Conservation (phyloP, 1,140 invertebrate species). For the Conus ventricosus region DNA sequence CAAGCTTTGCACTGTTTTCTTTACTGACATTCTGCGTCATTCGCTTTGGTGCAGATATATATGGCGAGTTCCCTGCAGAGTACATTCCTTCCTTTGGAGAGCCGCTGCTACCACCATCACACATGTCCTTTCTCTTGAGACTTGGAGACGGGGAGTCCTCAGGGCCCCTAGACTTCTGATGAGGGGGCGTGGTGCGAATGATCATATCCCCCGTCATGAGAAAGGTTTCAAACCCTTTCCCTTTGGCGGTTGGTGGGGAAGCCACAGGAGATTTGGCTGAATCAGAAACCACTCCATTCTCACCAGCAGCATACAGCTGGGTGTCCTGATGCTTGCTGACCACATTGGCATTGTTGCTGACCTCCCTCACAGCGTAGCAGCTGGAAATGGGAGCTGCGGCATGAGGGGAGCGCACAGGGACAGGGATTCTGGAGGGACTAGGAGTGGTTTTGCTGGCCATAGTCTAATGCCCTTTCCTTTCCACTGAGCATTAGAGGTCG, state of each 20-base stretch:
- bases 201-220: slow-evolving; percentile 75
- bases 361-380: slow-evolving; percentile 35
- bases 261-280: slow-evolving; percentile 31
- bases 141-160: slow-evolving; percentile 31
- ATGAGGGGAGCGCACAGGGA: slow-evolving; percentile 51
- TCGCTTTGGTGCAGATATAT: slow-evolving; percentile 30
- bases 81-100: slow-evolving; percentile 27
- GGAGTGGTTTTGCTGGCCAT: slow-evolving; percentile 64
- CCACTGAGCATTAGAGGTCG: slow-evolving; percentile 22
- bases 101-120: background rate
- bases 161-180: slow-evolving; percentile 34
- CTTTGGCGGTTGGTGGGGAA: slow-evolving; percentile 45
- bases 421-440: slow-evolving; percentile 65
- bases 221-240: slow-evolving; percentile 73
- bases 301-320: slow-evolving; percentile 36
- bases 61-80: slow-evolving; percentile 20
- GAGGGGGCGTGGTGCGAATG: slow-evolving; percentile 68
- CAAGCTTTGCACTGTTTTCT: background rate
- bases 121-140: slow-evolving; percentile 28
- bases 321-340: slow-evolving; percentile 22
- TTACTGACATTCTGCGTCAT: slow-evolving; percentile 4
- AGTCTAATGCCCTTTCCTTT: slow-evolving; percentile 22
- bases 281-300: slow-evolving; percentile 49
- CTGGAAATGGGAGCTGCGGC: slow-evolving; percentile 18
- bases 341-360: slow-evolving; percentile 19